Base-by-base conservation (phyloP, 2,113 vertebrate species). In the Planiliza haematocheilus region DNA sequence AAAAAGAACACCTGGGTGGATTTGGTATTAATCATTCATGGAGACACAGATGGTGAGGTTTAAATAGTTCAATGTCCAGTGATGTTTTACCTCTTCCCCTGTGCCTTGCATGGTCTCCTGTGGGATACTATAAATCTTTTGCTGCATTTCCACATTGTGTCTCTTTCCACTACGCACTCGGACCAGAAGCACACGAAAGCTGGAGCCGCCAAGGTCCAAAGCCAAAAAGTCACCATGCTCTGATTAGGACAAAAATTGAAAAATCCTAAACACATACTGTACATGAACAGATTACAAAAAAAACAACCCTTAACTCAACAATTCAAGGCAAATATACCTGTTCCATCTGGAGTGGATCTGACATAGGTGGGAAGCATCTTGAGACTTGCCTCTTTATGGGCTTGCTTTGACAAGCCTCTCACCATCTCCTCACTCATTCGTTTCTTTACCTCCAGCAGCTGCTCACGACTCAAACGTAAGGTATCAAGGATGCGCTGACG, bases 341-440 rank as follows among this genome's bases (percentile, higher is more conserved):
- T 97, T 64, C 98, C 98, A 0, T 99, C 95, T 0, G 97, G 97
- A 0, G 96, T 99, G n/a, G 95, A 93, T 36, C 95, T 92, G 68
- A 99, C 97, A 0, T 95, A 99, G 12, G 96, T 95, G 59, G 98
- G 97, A 79, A 99, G 93, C 98, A 99, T 99, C 75, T 97, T 99
- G 60, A 99, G 90, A 0, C 94, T 86, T 0, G 96, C 94, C 0
- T 86, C 42, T 0, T 56, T 16, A 0, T 97, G 97, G 0, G 93
- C 95, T 65, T 95, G 88, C 75, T 87, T 94, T 21, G 91, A 90
- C 85, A 99, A 84, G 8, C 97, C 98, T 1, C 64, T 86, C 12
- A 89, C 87, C 93, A 99, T 99, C 74, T 94, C 95, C 0, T 65
- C 48, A 64, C 88, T 93, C 95, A 99, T 96, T 83, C 93, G 92